Evolutionary conservation across 2,797 vertebrate species (phyloP).

Genomic region (Thripadectes ignobilis): DNA sequence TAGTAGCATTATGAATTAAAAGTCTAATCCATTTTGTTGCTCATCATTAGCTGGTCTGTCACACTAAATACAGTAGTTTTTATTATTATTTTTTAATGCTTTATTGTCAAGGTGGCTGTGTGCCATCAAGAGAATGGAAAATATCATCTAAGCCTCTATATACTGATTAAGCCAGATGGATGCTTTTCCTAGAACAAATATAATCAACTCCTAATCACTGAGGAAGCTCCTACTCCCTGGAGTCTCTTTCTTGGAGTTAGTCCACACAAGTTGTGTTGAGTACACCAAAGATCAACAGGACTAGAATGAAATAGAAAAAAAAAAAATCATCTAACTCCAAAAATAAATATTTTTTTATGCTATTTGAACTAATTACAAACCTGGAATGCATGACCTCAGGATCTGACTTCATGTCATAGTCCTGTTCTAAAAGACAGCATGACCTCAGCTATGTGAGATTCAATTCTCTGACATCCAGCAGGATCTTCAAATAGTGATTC

Average conservation of each 20-base stretch:
- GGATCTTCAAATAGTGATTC: not conserved
- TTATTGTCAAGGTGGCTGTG: not conserved
- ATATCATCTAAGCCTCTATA: not conserved
- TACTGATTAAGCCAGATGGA: not conserved
- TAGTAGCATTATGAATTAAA: not conserved
- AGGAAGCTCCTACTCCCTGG: not conserved
- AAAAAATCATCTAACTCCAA: not conserved
- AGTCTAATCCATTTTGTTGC: not conserved
- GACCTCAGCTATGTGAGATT: not conserved
- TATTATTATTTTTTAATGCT: not conserved
- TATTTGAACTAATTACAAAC: not conserved
- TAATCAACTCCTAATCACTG: not conserved
- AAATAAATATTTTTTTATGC: not conserved
- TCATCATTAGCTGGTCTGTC: not conserved
- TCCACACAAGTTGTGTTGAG: not conserved
- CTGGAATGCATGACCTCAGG: not conserved
- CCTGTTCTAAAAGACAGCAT: not conserved
- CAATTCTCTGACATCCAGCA: not conserved
- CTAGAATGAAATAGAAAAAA: not conserved
- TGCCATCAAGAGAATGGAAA: not conserved
- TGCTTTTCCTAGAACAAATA: not conserved
- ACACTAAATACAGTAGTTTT: not conserved
- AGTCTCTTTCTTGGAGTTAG: not conserved
- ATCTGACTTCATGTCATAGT: not conserved
- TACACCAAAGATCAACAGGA: not conserved